Percentiles rank a stretch among this genome's conserved stretches.
These are phyloP conservation scores for Psittacus erithacus DNA, from an alignment of 2,113 vertebrate species.

Conservation along the genomic window DNA sequence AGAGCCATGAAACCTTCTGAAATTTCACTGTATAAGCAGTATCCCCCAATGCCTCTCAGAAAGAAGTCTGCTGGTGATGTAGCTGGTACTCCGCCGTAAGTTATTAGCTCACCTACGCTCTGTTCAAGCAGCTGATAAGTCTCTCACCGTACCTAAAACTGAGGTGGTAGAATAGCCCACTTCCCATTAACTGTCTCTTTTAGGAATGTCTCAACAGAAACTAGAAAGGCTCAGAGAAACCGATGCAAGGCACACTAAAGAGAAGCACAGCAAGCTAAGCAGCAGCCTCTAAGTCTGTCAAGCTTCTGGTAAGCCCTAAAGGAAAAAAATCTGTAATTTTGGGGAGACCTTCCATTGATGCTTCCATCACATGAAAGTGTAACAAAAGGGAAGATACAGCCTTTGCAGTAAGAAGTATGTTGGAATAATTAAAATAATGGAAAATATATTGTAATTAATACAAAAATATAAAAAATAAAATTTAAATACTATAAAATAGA, in stretches of 20 bases:
- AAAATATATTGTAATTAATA: background rate
- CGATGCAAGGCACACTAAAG: background rate
- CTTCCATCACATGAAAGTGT: background rate
- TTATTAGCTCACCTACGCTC: background rate
- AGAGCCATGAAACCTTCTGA: background rate
- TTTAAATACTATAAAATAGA: background rate
- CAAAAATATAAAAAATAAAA: background rate
- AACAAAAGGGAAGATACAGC: background rate
- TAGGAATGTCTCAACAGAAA: background rate
- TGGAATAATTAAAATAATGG: background rate
- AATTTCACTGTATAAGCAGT: background rate
- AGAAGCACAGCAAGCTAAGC: background rate
- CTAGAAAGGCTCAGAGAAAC: background rate
- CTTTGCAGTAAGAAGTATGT: background rate
- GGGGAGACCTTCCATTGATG: background rate
- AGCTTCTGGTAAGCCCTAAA: background rate
- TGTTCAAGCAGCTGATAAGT: background rate
- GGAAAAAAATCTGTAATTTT: background rate
- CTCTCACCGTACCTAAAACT: background rate
- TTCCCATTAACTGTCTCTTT: background rate
- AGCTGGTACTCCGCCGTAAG: background rate
- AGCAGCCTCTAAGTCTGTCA: background rate
- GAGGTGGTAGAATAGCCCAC: background rate
- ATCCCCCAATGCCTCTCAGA: background rate
- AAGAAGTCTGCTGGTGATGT: background rate